Percentiles rank a stretch among this genome's conserved stretches.
Evolutionary conservation across 2,113 vertebrate genomes (phyloP).

Genomic region (Neolamprologus sp.): DNA sequence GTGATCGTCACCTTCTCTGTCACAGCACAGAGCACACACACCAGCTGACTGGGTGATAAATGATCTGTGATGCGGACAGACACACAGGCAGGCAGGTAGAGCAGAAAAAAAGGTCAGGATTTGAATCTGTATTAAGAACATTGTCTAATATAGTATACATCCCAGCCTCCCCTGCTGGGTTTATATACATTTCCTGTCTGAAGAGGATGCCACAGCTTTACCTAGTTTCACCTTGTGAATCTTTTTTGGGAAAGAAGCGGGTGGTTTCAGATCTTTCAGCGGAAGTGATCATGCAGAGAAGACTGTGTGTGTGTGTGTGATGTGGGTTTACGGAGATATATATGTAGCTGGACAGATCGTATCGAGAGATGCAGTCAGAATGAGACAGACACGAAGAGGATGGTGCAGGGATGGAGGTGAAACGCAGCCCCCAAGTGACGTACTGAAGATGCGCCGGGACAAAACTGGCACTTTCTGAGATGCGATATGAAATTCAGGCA

Average conservation of each 20-base stretch:
- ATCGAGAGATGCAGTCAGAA: not conserved
- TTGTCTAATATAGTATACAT: not conserved
- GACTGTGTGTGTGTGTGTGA: not conserved
- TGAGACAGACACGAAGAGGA: not conserved
- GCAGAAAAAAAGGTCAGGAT: not conserved
- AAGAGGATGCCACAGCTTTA: not conserved
- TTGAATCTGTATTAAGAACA: not conserved
- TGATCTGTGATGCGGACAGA: not conserved
- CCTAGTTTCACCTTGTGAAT: not conserved
- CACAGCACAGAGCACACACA: not conserved
- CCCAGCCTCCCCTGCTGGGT: not conserved
- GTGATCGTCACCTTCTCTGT: not conserved
- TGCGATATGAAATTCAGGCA: not conserved
- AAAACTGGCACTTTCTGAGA: not conserved
- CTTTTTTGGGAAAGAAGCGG: not conserved
- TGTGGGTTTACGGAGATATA: not conserved
- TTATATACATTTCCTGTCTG: not conserved
- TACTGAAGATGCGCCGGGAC: not conserved
- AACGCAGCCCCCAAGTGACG: not conserved
- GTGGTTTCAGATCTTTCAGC: not conserved
- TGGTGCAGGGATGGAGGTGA: not conserved
- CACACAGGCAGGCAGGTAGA: not conserved
- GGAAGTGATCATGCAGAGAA: not conserved
- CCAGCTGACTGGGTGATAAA: conserved; percentile 15
- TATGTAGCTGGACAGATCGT: not conserved